Percentiles rank a stretch among this genome's conserved stretches.
Conservation (phyloP, 1,140 invertebrate species). For the Drosophila kikkawai region DNA sequence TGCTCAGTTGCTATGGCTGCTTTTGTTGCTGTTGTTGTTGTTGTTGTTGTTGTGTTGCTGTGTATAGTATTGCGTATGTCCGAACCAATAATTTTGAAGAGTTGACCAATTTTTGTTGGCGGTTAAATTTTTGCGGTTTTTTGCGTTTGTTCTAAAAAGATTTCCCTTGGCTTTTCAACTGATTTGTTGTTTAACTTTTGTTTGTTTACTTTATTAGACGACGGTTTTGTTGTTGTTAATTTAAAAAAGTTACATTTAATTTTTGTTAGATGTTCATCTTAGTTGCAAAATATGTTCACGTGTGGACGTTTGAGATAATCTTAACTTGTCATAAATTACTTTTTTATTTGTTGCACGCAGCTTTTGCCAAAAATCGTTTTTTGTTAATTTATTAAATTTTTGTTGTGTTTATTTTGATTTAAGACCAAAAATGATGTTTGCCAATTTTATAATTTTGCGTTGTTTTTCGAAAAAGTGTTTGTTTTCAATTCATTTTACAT, state of each 20-base stretch:
- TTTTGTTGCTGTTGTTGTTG: constrained; percentile 51
- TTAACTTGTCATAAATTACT: constrained; percentile 19
- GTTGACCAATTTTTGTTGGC: constrained; percentile 81
- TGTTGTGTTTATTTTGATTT: constrained; percentile 33
- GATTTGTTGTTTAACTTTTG: constrained; percentile 52
- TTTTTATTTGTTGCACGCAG: constrained; percentile 47
- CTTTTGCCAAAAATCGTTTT: constrained; percentile 73
- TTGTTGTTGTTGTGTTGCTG: constrained; percentile 64
- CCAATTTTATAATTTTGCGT: constrained; percentile 76
- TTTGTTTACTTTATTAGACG: constrained; percentile 36
- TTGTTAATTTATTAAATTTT: constrained; percentile 31
- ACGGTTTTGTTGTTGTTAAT: constrained; percentile 25
- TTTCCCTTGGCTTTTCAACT: constrained; percentile 50
- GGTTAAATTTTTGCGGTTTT: constrained; percentile 80
- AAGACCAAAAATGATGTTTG: constrained; percentile 64
- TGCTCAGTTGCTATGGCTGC: constrained; percentile 51
- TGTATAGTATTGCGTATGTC: constrained; percentile 83
- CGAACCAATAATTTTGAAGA: constrained; percentile 85
- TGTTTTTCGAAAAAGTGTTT: constrained; percentile 51
- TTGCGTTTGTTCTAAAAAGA: constrained; percentile 59
- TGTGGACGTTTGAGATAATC: constrained; percentile 69
- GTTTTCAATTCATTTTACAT: constrained; percentile 68
- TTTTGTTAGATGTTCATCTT: constrained; percentile 41
- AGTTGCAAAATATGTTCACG: constrained; percentile 44
- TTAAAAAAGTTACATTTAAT: constrained; percentile 72